Base-by-base conservation (phyloP, 2,797 vertebrate genomes). In the Tadarida brasiliensis region DNA sequence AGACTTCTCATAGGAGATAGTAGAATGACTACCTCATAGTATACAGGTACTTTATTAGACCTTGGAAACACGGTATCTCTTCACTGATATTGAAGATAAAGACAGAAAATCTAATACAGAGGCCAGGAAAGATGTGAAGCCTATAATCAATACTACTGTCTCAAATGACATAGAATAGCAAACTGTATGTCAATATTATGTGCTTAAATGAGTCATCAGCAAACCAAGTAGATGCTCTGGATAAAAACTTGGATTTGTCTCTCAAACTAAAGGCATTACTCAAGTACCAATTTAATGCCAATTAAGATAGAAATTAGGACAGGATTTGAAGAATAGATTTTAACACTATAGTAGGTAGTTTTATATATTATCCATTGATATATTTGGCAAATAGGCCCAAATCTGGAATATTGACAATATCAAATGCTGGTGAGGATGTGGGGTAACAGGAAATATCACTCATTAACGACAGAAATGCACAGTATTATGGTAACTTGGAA, bases 241-340 rank as follows among this genome's bases (percentile, higher is more conserved):
- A 73, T 77, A 67, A 91, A 88, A 54, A 67, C 30, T 3, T 71
- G 19, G 15, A 33, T 8, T 80, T 49, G 39, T 10, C 1, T 88
- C 56, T 88, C 67, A 81, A 82, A 92, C 80, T 67, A 76, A 84
- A 92, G n/a, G 61, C 7, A 30, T 8, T 68, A 87, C 7, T 71
- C n/a, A 71, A 68, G 10, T 85, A 74, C 14, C 5, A 44, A 92
- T 73, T 35, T 83, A 74, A 61, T 78, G 63, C n/a, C 70, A 83
- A 80, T 51, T 92, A 71, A 68, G 28, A 73, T 14, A 84, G 71
- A 63, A 84, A 92, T 87, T 77, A 83, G 63, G 49, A 77, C 11
- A 81, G 28, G 91, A 87, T 70, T 57, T 86, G 61, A 73, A 90
- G 35, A n/a, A 89, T 0, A 90, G n/a, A 49, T 49, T 84, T 84